Base-by-base conservation (phyloP, 2,888 invertebrate species). In the Netelia melanura region DNA sequence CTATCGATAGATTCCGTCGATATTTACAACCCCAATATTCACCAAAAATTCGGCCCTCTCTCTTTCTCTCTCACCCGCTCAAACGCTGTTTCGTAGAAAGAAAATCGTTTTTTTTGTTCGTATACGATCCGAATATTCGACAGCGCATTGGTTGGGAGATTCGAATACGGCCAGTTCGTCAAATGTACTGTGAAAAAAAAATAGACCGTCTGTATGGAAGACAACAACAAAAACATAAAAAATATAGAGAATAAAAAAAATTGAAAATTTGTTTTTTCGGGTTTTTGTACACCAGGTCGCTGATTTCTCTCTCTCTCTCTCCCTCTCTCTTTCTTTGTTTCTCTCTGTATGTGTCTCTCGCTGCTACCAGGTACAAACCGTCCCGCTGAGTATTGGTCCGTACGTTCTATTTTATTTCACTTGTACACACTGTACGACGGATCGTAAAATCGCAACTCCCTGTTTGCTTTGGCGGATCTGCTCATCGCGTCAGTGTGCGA, bases 361-460 rank as follows among this genome's bases (percentile, higher is more conserved):
- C 58, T 70, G 71, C 79, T 79, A 58, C 38, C 38, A 38, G 38
- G 38, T 17, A 48, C 84, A 65, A 65, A 43, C 71, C 67, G 67
- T 80, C 48, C 72, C 21, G 67, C 62, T 54, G 80, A 76, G 71
- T 52, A 84, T 81, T 77, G 76, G 58, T 11, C 17, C 48, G 14
- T 61, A 65, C 23, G 56, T 52, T 67, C 23, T 44, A 77, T 78
- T 81, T 84, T 74, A 81, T 65, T 84, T 70, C 61, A 78, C 43
- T 44, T 48, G 25, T 65, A 65, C 23, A 80, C 58, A 23, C 58
- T 48, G 80, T 52, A 71, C 78, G 78, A 78, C 48, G 68, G 74
- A 77, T 81, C 74, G 84, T 62, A 62, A 77, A 84, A 84, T 84
- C 77, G 72, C 62, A 72, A 61, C 54, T 68, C 70, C 74, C 61